Evolutionary conservation across 2,888 invertebrate genomes (phyloP), one percentile per base, ranked within the genome.

Genomic region (Agapetus fuscipes): DNA sequence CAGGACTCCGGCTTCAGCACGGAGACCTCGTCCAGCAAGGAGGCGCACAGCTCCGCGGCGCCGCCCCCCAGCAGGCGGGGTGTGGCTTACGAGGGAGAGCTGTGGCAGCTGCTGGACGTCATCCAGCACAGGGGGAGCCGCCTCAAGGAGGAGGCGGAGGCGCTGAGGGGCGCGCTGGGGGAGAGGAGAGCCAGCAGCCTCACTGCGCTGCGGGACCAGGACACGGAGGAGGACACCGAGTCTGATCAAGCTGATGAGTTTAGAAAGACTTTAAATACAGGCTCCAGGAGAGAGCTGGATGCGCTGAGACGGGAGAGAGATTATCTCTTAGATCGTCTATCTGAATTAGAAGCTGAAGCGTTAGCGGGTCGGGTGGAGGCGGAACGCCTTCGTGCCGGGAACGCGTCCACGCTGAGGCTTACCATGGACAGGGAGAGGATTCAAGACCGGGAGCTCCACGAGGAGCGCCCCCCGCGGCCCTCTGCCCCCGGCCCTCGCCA

Each of bases 1-100:
- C 81, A 82, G 56, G 90, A 90, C 65, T 88, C 88, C 33, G 90
- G 89, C 38, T 90, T 90, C 67, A 88, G 88, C 61, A 88, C 89
- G 44, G 89, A 89, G 64, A 86, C 87, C 35, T 86, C 84, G 37
- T 81, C 81, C 55, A 85, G 81, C 54, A 83, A 83, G 60, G 83
- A 83, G 58, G 81, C 84, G 48, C 83, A 84, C 55, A 78, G 77
- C 50, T 62, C 68, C 50, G 60, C 67, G 50, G 62, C 57, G 63
- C 74, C 17, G 61, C 64, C 52, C 69, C 55, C 38, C 62, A 63
- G 34, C 58, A 48, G 52, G 24, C 44, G 50, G 45, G 41, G 42
- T 55, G 59, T 38, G 60, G 68, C 50, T 53, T 54, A 46, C 67
- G 41, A 87, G 55, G 86, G 88, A 59, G 89, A 89, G 56, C 67